These are phyloP conservation scores for Calidris pygmaea DNA, from an alignment of 2,113 vertebrate species.

Conservation along the genomic window DNA sequence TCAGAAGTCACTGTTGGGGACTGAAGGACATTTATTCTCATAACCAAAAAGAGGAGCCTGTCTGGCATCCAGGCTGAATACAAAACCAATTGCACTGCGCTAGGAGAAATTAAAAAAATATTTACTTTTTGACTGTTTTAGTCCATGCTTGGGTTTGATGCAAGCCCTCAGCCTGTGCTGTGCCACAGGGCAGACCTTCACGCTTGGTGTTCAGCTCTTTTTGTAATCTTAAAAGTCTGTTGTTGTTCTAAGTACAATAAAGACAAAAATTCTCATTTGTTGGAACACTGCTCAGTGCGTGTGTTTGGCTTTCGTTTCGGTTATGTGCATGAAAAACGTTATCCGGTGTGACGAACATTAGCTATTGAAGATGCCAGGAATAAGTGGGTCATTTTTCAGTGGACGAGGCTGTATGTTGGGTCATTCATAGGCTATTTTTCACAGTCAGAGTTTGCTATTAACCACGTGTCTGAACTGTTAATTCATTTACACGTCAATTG, in stretches of 20 bases:
- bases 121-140: background rate
- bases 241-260: constrained; percentile 69
- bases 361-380: background rate
- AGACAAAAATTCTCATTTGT: constrained; percentile 42
- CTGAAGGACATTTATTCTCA: accelerated
- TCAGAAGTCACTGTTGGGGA: accelerated
- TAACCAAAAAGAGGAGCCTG: constrained; percentile 20
- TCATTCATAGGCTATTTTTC: background rate
- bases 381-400: background rate
- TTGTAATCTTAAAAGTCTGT: constrained; percentile 63
- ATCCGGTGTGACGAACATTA: background rate
- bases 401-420: background rate
- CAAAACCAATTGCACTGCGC: background rate
- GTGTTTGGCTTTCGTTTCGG: constrained; percentile 19
- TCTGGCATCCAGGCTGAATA: background rate
- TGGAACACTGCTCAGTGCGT: background rate
- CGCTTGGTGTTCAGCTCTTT: constrained; percentile 54
- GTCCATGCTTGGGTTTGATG: background rate
- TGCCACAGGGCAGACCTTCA: background rate
- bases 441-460: constrained; percentile 18
- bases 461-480: constrained; percentile 25
- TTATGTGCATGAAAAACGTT: background rate
- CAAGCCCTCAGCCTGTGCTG: background rate
- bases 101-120: background rate
- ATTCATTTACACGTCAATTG: constrained; percentile 60